Conservation (phyloP, 2,797 vertebrate genomes). For the Oreortyx pictus region DNA sequence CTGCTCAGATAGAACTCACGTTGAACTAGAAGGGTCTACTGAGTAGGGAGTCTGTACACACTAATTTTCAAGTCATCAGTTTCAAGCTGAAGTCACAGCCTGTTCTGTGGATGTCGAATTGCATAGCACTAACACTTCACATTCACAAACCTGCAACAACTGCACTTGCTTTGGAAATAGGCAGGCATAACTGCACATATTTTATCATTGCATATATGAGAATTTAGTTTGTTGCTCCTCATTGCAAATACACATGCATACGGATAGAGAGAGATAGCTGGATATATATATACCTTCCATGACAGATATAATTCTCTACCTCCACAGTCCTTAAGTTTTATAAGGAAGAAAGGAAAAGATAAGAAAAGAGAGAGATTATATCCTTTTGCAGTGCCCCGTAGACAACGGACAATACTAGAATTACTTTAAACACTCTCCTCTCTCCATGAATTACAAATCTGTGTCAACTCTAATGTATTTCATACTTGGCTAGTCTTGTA, state of each 20-base stretch:
- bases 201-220: not conserved
- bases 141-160: not conserved
- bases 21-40: not conserved
- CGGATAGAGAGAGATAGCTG: not conserved
- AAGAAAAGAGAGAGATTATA: not conserved
- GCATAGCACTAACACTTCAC: not conserved
- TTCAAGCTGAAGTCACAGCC: not conserved
- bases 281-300: too few species aligned
- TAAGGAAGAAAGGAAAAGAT: not conserved
- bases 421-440: not conserved
- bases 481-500: not conserved
- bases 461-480: not conserved
- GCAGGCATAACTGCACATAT: not conserved
- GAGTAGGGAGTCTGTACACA: not conserved
- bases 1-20: fast-evolving
- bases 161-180: not conserved
- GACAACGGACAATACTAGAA: not conserved
- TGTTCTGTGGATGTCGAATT: not conserved
- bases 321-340: not conserved
- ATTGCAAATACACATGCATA: not conserved
- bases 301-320: not conserved
- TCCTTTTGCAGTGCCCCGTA: not conserved
- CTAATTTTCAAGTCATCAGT: not conserved
- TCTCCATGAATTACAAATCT: not conserved
- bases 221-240: not conserved